Conservation (phyloP, 2,888 invertebrate species). For the Nysson spinosus region DNA sequence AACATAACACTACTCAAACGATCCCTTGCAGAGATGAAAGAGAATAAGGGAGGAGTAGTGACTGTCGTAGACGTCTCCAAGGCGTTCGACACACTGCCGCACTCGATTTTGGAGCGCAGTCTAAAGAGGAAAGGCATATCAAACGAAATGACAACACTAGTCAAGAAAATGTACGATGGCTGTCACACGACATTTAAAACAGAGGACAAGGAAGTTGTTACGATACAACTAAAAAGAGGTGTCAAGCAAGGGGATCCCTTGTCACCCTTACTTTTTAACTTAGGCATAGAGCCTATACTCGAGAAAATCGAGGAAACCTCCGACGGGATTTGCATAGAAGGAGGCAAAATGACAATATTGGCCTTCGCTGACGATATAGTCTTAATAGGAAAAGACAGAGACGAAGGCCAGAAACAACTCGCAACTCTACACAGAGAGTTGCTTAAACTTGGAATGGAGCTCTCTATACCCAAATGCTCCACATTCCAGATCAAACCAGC, state of each 20-base stretch:
- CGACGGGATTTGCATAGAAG: neutral
- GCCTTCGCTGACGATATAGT: conserved; percentile 8
- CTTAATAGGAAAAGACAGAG: neutral
- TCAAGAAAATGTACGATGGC: neutral
- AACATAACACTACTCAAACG: neutral
- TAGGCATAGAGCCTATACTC: neutral
- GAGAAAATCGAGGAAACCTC: neutral
- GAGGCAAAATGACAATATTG: neutral
- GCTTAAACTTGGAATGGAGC: neutral
- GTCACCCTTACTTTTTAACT: neutral
- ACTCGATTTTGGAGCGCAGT: too few species aligned
- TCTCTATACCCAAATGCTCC: neutral
- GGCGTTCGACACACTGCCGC: too few species aligned
- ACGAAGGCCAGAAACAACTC: neutral
- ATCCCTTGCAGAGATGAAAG: neutral
- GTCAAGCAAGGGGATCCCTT: conserved; percentile 8
- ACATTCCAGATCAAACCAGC: too few species aligned
- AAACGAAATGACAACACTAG: neutral
- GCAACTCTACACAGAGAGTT: too few species aligned
- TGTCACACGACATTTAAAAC: neutral
- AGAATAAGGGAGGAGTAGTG: neutral
- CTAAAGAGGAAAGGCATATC: too few species aligned
- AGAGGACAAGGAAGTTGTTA: neutral
- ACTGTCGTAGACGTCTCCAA: neutral
- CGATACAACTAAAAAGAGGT: neutral